phyloP scores from a whole-genome alignment of 1,140 invertebrate species.

The Sinonovacula constricta region DNA sequence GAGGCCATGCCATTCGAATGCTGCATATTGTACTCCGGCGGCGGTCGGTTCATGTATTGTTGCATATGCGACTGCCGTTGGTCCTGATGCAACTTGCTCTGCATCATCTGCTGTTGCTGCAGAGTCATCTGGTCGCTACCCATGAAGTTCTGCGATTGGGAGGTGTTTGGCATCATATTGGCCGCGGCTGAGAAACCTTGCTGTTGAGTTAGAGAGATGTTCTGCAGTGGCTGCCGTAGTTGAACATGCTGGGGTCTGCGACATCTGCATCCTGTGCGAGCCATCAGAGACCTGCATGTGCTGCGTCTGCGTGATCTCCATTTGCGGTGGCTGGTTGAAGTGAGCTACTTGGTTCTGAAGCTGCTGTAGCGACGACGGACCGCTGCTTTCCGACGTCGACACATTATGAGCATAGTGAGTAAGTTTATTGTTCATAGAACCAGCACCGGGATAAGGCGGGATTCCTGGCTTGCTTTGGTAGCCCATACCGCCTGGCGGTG shows the following conservation, averaged over 20 bases:
- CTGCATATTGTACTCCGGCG: constrained; percentile 75
- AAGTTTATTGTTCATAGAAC: constrained; percentile 65
- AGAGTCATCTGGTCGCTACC: constrained; percentile 68
- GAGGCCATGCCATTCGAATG: constrained; percentile 45
- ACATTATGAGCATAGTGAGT: constrained; percentile 69
- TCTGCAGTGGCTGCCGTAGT: constrained; percentile 82
- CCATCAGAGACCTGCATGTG: constrained; percentile 75
- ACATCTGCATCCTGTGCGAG: constrained; percentile 84
- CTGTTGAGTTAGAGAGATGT: constrained; percentile 89
- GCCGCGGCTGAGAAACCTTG: constrained; percentile 77
- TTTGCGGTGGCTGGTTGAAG: constrained; percentile 70
- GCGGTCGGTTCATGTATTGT: constrained; percentile 72
- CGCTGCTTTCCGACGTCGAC: constrained; percentile 43
- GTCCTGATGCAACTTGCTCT: constrained; percentile 63
- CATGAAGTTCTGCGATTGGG: constrained; percentile 58
- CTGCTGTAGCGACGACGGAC: constrained; percentile 74
- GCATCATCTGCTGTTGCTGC: constrained; percentile 62
- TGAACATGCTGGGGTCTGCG: constrained; percentile 92
- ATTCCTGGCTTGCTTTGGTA: constrained; percentile 27
- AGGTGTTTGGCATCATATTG: constrained; percentile 61
- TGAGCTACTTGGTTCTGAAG: constrained; percentile 77
- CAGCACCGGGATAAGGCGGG: constrained; percentile 10
- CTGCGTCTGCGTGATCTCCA: constrained; percentile 75
- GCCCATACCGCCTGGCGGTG: constrained; percentile 11
- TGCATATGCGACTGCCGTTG: constrained; percentile 62